Percentiles rank a stretch among this genome's conserved stretches.
phyloP scores from a whole-genome alignment of 2,888 invertebrate genomes.

The Brenthis ino region DNA sequence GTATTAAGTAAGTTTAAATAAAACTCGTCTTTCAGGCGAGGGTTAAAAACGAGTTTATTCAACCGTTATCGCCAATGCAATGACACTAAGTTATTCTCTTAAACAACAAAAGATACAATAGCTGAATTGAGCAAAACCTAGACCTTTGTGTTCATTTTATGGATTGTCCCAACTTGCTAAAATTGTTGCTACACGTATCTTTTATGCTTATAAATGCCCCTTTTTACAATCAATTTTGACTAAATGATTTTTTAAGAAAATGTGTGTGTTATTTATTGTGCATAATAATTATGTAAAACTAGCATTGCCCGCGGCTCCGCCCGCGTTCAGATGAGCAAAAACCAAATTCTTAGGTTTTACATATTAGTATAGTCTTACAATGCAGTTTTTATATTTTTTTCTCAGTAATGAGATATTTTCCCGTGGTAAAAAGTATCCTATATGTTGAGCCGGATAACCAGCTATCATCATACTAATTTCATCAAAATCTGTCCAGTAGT shows the following conservation, averaged over 20 bases:
- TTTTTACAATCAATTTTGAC: slow-evolving; percentile 1
- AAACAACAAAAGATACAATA: slow-evolving; percentile 48
- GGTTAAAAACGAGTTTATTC: slow-evolving; percentile 12
- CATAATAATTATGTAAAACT: too few relatives aligned
- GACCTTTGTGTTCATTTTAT: slow-evolving; percentile 46
- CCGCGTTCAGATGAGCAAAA: too few relatives aligned
- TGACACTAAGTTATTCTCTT: slow-evolving; percentile 49
- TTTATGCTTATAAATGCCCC: slow-evolving; percentile 20
- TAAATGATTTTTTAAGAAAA: neutral
- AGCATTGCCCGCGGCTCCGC: too few relatives aligned
- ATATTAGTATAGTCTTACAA: too few relatives aligned
- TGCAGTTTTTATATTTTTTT: too few relatives aligned
- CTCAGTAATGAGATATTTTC: too few relatives aligned
- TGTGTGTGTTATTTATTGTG: too few relatives aligned
- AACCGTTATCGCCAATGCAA: slow-evolving; percentile 40
- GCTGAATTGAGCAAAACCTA: slow-evolving; percentile 46
- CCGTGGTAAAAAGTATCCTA: too few relatives aligned
- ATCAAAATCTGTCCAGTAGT: too few relatives aligned
- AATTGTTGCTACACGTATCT: slow-evolving; percentile 37
- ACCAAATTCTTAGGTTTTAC: too few relatives aligned
- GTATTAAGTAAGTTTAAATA: neutral
- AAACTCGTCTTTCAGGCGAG: neutral
- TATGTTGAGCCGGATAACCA: too few relatives aligned
- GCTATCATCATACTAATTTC: too few relatives aligned
- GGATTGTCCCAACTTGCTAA: slow-evolving; percentile 45